Evolutionary conservation across 2,113 vertebrate species (phyloP).

Genomic region (Anolis carolinensis): DNA sequence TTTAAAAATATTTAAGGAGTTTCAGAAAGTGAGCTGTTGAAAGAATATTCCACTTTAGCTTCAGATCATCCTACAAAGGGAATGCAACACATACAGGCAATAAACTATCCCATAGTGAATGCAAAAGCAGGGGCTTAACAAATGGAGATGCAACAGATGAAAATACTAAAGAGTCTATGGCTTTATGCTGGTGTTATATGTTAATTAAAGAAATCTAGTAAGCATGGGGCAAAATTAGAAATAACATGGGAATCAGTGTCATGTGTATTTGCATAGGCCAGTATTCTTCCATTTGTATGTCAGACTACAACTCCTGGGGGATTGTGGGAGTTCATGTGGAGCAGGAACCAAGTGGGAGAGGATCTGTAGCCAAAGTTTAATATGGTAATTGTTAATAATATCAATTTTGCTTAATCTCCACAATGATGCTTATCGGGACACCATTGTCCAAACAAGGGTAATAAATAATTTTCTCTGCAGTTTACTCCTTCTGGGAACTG

Average conservation of each 20-base stretch:
- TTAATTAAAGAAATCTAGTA: not conserved
- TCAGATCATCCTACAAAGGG: not conserved
- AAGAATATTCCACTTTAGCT: not conserved
- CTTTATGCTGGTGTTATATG: not conserved
- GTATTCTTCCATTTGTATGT: too few species aligned
- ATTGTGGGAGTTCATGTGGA: not conserved
- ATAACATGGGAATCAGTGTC: not conserved
- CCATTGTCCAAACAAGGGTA: constrained; percentile 67
- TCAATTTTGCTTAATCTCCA: constrained; percentile 67
- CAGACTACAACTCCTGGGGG: too few species aligned
- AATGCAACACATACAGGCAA: too few species aligned
- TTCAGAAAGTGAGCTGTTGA: not conserved
- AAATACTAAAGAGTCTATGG: too few species aligned
- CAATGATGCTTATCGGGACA: constrained; percentile 70
- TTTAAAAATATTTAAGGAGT: not conserved
- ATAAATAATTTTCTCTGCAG: constrained; percentile 77
- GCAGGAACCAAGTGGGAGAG: not conserved
- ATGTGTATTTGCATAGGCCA: not conserved
- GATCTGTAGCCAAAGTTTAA: not conserved
- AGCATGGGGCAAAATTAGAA: not conserved
- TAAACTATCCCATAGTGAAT: not conserved
- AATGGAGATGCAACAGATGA: not conserved
- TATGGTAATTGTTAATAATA: constrained; percentile 43
- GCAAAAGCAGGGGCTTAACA: not conserved
- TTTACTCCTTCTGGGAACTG: constrained; percentile 71